These are phyloP conservation scores for Stenchaetothrips biformis DNA, from an alignment of 2,888 invertebrate genomes.

Conservation along the genomic window DNA sequence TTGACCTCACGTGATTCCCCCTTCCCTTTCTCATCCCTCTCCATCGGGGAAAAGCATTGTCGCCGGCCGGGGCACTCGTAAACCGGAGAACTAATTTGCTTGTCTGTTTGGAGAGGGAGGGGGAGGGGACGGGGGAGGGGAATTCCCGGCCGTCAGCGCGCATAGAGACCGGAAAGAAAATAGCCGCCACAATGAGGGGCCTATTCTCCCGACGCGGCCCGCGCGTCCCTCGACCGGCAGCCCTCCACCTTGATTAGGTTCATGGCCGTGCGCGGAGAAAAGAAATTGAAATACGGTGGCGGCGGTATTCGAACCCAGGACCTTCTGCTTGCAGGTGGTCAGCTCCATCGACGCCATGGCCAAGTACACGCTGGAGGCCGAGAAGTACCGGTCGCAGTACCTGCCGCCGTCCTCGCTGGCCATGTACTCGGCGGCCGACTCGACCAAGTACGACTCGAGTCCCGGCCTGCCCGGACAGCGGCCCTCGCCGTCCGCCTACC, in stretches of 20 bases:
- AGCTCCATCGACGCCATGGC: slow-evolving; percentile 74
- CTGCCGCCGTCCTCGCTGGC: slow-evolving; percentile 58
- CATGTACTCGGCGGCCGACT: slow-evolving; percentile 54
- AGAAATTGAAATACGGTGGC: slow-evolving; percentile 34
- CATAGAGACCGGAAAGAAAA: slow-evolving; percentile 1
- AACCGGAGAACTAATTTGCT: slow-evolving; percentile 16
- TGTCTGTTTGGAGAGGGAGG: slow-evolving; percentile 8
- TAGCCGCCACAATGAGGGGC: slow-evolving; percentile 20
- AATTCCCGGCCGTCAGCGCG: too few species aligned
- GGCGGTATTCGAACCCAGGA: slow-evolving; percentile 28
- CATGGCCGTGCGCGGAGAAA: slow-evolving; percentile 28
- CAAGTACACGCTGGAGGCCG: slow-evolving; percentile 70
- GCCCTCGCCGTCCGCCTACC: slow-evolving; percentile 49
- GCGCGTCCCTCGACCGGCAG: background rate
- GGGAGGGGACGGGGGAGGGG: slow-evolving; percentile 12
- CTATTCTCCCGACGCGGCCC: background rate
- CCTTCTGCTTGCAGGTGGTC: slow-evolving; percentile 57
- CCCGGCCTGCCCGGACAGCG: slow-evolving; percentile 53
- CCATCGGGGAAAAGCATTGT: too few species aligned
- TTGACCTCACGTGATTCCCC: background rate
- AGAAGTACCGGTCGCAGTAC: slow-evolving; percentile 68
- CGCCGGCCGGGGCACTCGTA: background rate
- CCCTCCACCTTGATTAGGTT: background rate
- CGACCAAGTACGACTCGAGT: slow-evolving; percentile 56
- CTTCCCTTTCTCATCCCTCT: too few species aligned